Evolutionary conservation across 2,888 invertebrate genomes (phyloP).

Genomic region (Trachelus stipa): DNA sequence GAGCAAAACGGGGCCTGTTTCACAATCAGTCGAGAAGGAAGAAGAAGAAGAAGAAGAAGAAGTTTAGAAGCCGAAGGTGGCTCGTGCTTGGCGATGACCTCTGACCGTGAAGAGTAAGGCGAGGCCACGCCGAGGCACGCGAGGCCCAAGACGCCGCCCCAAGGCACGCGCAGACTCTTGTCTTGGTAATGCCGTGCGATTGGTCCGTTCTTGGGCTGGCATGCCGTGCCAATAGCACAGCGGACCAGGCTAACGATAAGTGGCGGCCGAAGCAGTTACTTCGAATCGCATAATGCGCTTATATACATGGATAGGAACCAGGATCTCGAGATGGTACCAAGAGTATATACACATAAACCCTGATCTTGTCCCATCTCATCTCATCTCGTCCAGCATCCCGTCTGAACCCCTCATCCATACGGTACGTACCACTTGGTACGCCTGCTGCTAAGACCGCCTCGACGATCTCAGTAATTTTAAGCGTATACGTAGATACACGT

Average conservation of each 20-base stretch:
- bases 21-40: too few species aligned
- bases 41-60: constrained; percentile 4
- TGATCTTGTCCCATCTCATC: too few species aligned
- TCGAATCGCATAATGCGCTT: constrained; percentile 2
- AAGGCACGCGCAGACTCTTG: constrained; percentile 61
- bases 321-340: background rate
- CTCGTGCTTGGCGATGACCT: constrained; percentile 65
- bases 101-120: constrained; percentile 61
- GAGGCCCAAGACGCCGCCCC: constrained; percentile 54
- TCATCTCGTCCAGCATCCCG: too few species aligned
- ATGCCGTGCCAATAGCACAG: constrained; percentile 36
- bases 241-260: constrained; percentile 32
- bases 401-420: too few species aligned
- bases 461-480: too few species aligned
- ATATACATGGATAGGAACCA: background rate
- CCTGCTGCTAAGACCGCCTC: too few species aligned
- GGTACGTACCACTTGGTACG: too few species aligned
- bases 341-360: too few species aligned
- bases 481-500: too few species aligned
- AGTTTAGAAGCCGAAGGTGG: constrained; percentile 62
- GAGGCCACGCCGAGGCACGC: constrained; percentile 60
- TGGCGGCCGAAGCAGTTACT: constrained; percentile 27
- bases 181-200: constrained; percentile 52
- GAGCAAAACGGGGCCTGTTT: too few species aligned
- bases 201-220: constrained; percentile 42